A percentile compares a stretch with the other conserved stretches of the same genome.
These are phyloP conservation scores for Monomorium pharaonis DNA, from an alignment of 1,140 invertebrate species.

Conservation along the genomic window DNA sequence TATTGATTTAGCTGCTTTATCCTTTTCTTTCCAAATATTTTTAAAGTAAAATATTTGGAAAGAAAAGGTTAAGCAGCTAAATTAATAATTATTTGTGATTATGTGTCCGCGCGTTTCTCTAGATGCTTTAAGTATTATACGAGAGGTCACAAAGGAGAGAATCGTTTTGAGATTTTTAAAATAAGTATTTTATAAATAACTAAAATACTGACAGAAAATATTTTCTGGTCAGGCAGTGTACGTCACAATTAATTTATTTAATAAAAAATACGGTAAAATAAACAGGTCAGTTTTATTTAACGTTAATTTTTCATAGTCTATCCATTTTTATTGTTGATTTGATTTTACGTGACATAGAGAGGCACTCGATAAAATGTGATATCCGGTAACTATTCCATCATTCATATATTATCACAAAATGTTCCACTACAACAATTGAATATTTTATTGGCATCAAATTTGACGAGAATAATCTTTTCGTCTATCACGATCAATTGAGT, in stretches of 20 bases:
- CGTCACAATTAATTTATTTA: neutral
- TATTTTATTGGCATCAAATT: neutral
- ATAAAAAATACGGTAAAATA: neutral
- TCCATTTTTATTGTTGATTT: neutral
- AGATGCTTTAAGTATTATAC: neutral
- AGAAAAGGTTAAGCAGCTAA: too few species aligned
- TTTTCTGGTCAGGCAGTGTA: neutral
- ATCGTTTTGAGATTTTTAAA: neutral
- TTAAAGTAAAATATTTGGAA: neutral
- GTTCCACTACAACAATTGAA: neutral
- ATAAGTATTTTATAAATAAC: neutral
- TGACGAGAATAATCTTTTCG: neutral
- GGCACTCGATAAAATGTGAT: neutral
- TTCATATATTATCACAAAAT: neutral
- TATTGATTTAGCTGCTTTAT: neutral
- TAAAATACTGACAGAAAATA: neutral
- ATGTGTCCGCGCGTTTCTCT: too few species aligned
- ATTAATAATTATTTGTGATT: too few species aligned
- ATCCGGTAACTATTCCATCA: neutral
- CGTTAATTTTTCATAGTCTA: neutral
- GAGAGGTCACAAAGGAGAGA: neutral
- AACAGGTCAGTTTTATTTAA: neutral
- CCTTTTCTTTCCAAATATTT: neutral
- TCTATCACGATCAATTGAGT: neutral
- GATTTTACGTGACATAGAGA: neutral